Evolutionary conservation across 2,888 invertebrate genomes (phyloP).

Genomic region (Ypsolopha scabrella): DNA sequence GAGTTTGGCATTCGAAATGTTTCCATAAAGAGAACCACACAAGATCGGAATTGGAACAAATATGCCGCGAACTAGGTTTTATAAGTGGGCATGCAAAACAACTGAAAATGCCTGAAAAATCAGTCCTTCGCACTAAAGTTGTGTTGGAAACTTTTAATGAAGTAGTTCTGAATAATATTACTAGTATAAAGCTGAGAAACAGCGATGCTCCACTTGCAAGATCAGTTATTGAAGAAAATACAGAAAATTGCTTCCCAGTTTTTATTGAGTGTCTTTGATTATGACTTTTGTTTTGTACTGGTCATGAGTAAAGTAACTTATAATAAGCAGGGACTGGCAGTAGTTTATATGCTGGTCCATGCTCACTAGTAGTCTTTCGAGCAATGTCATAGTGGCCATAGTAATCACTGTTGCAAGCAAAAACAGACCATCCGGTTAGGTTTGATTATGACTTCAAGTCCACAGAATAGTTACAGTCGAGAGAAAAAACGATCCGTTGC

Average conservation of each 20-base stretch:
- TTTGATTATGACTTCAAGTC: too few species aligned
- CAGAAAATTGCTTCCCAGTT: slow-evolving; percentile 49
- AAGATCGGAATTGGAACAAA: slow-evolving; percentile 62
- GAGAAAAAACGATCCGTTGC: too few species aligned
- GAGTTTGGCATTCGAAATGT: slow-evolving; percentile 81
- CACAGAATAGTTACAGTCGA: too few species aligned
- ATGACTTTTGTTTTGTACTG: too few species aligned
- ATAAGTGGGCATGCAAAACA: slow-evolving; percentile 63
- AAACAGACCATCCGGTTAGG: too few species aligned
- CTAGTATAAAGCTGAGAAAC: slow-evolving; percentile 45
- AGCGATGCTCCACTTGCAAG: slow-evolving; percentile 42
- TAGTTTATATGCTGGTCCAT: too few species aligned
- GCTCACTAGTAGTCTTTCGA: too few species aligned
- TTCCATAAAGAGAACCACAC: slow-evolving; percentile 66
- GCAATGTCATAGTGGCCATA: too few species aligned
- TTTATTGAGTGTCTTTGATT: slow-evolving; percentile 55
- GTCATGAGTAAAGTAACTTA: too few species aligned
- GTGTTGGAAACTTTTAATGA: slow-evolving; percentile 42
- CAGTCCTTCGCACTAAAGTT: slow-evolving; percentile 35
- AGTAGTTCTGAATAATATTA: slow-evolving; percentile 46
- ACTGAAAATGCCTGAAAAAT: slow-evolving; percentile 26
- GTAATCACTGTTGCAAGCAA: too few species aligned
- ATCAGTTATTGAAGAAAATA: slow-evolving; percentile 23
- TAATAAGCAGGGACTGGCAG: too few species aligned
- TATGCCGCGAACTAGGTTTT: slow-evolving; percentile 75